These are phyloP conservation scores for Felis chaus DNA, from an alignment of 2,113 vertebrate genomes.

Conservation along the genomic window DNA sequence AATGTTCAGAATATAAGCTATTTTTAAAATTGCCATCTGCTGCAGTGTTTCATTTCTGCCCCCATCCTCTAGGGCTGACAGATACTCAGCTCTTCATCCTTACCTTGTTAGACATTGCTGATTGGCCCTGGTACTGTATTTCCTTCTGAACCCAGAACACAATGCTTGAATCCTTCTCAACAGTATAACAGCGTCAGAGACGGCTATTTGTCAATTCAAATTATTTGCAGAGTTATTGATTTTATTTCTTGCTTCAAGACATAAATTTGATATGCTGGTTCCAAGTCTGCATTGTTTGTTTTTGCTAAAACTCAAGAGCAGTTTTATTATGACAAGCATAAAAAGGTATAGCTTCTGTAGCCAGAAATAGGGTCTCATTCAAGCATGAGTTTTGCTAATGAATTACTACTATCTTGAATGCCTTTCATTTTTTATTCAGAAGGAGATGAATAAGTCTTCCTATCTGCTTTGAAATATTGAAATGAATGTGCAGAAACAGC, in stretches of 20 bases:
- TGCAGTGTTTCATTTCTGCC: background rate
- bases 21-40: background rate
- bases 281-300: background rate
- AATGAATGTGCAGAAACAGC: slow-evolving; percentile 20
- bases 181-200: background rate
- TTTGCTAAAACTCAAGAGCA: background rate
- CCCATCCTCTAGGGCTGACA: background rate
- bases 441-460: background rate
- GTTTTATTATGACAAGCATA: slow-evolving; percentile 44
- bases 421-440: slow-evolving; percentile 35
- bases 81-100: background rate
- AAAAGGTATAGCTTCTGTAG: background rate
- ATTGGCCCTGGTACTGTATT: background rate
- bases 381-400: slow-evolving; percentile 12
- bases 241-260: slow-evolving; percentile 22
- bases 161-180: background rate
- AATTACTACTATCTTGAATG: background rate
- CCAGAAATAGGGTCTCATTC: background rate
- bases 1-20: background rate
- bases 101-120: background rate
- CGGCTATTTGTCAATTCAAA: background rate
- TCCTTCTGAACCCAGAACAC: background rate
- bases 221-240: slow-evolving; percentile 3
- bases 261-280: slow-evolving; percentile 31
- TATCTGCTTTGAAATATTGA: background rate